A percentile compares a stretch with the other conserved stretches of the same genome.
phyloP scores from a whole-genome alignment of 2,113 vertebrate species.

The Stercorarius parasiticus region DNA sequence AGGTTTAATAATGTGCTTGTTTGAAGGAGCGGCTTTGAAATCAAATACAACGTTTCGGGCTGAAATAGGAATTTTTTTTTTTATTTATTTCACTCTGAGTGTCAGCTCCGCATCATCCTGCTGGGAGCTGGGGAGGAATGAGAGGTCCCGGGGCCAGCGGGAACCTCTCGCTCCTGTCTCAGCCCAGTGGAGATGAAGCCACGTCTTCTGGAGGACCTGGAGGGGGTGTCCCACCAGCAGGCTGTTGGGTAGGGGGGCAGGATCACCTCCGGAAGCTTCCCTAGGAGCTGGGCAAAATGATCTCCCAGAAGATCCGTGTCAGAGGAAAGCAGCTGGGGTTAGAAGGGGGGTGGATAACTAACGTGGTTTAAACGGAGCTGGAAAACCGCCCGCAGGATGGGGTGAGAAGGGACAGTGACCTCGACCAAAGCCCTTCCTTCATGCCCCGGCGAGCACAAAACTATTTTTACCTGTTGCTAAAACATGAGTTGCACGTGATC shows the following conservation, averaged over 20 bases:
- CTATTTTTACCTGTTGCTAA: neutral
- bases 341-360: neutral
- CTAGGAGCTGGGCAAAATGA: neutral
- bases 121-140: neutral
- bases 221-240: neutral
- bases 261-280: neutral
- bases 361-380: neutral
- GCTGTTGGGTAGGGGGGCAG: neutral
- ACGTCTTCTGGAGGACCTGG: neutral
- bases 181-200: neutral
- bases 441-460: neutral
- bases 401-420: neutral
- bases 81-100: neutral
- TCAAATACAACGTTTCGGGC: neutral
- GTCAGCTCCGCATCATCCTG: neutral
- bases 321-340: rapidly evolving
- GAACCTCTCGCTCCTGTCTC: neutral
- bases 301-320: rapidly evolving
- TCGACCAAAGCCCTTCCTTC: neutral
- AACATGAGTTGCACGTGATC: rapidly evolving
- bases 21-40: neutral
- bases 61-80: neutral
- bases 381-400: neutral
- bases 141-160: rapidly evolving
- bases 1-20: neutral